These are phyloP conservation scores for Atta cephalotes DNA, from an alignment of 1,140 invertebrate species.

Conservation along the genomic window DNA sequence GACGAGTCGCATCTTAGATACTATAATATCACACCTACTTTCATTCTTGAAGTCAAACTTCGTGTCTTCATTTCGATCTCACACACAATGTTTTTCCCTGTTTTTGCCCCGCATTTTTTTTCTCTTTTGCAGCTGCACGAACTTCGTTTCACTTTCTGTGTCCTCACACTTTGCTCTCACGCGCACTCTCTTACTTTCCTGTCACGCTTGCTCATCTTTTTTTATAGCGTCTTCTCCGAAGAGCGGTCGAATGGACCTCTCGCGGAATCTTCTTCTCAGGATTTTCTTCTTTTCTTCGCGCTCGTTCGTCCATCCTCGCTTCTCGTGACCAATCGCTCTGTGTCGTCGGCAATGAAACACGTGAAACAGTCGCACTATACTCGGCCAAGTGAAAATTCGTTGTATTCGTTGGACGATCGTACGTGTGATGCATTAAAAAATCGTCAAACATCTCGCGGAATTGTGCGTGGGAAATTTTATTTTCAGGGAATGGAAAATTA, in stretches of 20 bases:
- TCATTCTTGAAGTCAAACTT: slow-evolving; percentile 60
- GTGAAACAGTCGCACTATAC: slow-evolving; percentile 34
- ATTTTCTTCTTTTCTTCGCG: slow-evolving; percentile 34
- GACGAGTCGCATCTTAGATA: slow-evolving; percentile 35
- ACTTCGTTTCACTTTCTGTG: slow-evolving; percentile 43
- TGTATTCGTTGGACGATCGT: slow-evolving; percentile 31
- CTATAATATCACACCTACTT: slow-evolving; percentile 65
- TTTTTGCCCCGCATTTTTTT: slow-evolving; percentile 31
- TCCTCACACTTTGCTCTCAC: slow-evolving; percentile 37
- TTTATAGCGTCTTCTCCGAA: slow-evolving; percentile 28
- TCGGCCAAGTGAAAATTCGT: slow-evolving; percentile 40
- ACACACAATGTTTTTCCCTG: slow-evolving; percentile 43
- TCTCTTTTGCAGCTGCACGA: slow-evolving; percentile 6
- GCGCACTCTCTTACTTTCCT: slow-evolving; percentile 45
- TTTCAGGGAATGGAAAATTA: too few species aligned
- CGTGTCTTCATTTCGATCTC: slow-evolving; percentile 29
- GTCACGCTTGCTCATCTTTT: slow-evolving; percentile 33
- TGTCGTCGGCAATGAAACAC: slow-evolving; percentile 43
- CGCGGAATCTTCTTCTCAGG: slow-evolving; percentile 28
- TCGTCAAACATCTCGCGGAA: background rate
- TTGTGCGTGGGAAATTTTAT: background rate
- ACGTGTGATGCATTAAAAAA: slow-evolving; percentile 16
- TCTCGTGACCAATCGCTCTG: slow-evolving; percentile 50
- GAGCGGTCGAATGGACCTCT: slow-evolving; percentile 46
- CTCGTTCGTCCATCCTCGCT: slow-evolving; percentile 21